phyloP scores from a whole-genome alignment of 1,140 invertebrate species.

The Psix sp. region DNA sequence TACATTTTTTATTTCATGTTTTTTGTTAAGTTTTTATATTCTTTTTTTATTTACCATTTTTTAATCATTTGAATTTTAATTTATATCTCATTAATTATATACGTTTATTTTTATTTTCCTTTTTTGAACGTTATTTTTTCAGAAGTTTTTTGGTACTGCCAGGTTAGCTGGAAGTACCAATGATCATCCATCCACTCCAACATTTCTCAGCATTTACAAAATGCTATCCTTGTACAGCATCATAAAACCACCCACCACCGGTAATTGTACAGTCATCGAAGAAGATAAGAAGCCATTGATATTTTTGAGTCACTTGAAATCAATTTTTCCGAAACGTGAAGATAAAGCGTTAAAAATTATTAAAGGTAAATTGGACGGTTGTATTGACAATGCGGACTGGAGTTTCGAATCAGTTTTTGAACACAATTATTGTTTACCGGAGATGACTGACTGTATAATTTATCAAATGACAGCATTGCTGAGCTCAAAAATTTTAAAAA shows the following conservation, averaged over 20 bases:
- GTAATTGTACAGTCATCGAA: slow-evolving; percentile 18
- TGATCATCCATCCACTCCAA: slow-evolving; percentile 26
- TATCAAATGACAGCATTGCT: slow-evolving; percentile 11
- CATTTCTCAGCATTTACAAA: slow-evolving; percentile 25
- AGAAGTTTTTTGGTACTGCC: slow-evolving; percentile 33
- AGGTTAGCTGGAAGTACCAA: slow-evolving; percentile 26
- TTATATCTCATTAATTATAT: slow-evolving; percentile 1
- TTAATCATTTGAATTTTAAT: slow-evolving; percentile 4
- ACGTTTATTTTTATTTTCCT: neutral
- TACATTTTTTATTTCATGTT: too few relatives aligned
- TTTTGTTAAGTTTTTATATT: too few relatives aligned
- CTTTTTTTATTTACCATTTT: neutral
- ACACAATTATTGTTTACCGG: slow-evolving; percentile 7
- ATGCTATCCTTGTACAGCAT: slow-evolving; percentile 16
- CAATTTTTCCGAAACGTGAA: slow-evolving; percentile 3
- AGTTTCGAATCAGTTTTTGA: slow-evolving; percentile 3
- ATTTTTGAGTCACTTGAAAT: slow-evolving; percentile 1
- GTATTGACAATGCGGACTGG: slow-evolving; percentile 4
- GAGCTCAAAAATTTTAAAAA: neutral
- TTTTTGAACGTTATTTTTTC: neutral
- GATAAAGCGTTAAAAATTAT: slow-evolving; percentile 2
- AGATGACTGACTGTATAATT: slow-evolving; percentile 7
- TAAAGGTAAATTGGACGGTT: slow-evolving; percentile 1
- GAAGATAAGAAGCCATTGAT: slow-evolving; percentile 4
- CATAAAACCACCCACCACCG: slow-evolving; percentile 20